Base-by-base conservation (phyloP, 2,797 vertebrate species). In the Bradypodion ventrale region DNA sequence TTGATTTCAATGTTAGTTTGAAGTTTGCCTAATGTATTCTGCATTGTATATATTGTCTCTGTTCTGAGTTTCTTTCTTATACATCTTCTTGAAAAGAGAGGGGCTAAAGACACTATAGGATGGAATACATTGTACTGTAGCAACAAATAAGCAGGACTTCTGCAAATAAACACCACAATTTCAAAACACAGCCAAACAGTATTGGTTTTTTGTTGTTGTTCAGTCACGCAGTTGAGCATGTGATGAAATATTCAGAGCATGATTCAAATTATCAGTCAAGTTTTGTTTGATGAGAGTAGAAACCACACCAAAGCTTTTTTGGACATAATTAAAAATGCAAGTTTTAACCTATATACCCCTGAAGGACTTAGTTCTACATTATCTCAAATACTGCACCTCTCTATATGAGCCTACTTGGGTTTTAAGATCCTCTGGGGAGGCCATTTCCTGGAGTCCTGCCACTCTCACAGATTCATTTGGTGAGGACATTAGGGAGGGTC, bases 221-320 rank as follows among this genome's bases (percentile, higher is more conserved):
- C n/a, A n/a, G n/a, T n/a, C n/a, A n/a, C n/a, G n/a, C n/a, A n/a
- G n/a, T n/a, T n/a, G n/a, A n/a, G 5, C 69, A 73, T 79, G 42
- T 74, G 80, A 87, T 60, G 65, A 78, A 83, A 59, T 25, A 63
- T 42, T 52, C 59, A 66, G 40, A 59, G 23, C 76, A 16, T 62
- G 44, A 5, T 62, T 82, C 37, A 86, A 70, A 46, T 70, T 84
- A 80, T 42, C 59, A 85, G 73, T 40, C 46, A 76, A 80, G 1
- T 78, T 87, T 44, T 81, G 84, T 87, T 49, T 56, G 9, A 27
- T 3, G 12, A 46, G 35, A 16, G 9, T 82, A 84, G 75, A 65
- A 90, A 70, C 63, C 85, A 79, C 13, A 21, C 80, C 37, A 86
- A 70, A 75, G 1, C 29, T 87, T 87, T 15, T 56, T 15, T 5